These are phyloP conservation scores for Carassius gibelio DNA, from an alignment of 2,113 vertebrate genomes.

Conservation along the genomic window DNA sequence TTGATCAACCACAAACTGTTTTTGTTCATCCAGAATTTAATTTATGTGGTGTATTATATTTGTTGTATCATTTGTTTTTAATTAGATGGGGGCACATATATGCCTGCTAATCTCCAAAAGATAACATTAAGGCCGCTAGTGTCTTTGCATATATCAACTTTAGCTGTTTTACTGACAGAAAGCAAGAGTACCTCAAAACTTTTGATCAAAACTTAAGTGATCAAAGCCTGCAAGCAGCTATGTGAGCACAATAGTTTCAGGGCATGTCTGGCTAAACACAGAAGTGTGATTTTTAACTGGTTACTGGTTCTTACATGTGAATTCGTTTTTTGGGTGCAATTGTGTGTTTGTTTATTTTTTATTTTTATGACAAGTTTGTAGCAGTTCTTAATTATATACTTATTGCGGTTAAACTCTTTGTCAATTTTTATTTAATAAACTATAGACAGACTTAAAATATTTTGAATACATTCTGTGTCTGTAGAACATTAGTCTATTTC, in stretches of 20 bases:
- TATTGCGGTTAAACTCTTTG: neutral
- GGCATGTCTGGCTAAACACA: constrained; percentile 63
- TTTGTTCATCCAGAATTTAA: neutral
- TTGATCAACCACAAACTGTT: neutral
- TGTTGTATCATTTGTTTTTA: constrained; percentile 76
- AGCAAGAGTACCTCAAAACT: neutral
- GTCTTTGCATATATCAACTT: constrained; percentile 9
- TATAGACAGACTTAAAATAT: neutral
- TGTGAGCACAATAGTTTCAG: neutral
- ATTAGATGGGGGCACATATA: neutral
- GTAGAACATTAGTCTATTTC: neutral
- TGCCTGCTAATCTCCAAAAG: constrained; percentile 42
- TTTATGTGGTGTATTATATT: constrained; percentile 58
- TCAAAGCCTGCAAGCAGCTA: neutral
- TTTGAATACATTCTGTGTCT: neutral
- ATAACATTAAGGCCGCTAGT: neutral
- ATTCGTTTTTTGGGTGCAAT: neutral
- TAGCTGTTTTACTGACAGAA: too few species aligned
- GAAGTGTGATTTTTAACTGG: neutral
- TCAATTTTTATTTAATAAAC: neutral
- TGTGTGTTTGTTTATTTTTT: neutral
- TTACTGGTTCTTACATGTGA: neutral
- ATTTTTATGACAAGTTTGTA: neutral
- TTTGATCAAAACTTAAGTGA: neutral
- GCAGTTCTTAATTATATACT: neutral